phyloP scores from a whole-genome alignment of 2,888 invertebrate genomes.

The Mystacides longicornis region DNA sequence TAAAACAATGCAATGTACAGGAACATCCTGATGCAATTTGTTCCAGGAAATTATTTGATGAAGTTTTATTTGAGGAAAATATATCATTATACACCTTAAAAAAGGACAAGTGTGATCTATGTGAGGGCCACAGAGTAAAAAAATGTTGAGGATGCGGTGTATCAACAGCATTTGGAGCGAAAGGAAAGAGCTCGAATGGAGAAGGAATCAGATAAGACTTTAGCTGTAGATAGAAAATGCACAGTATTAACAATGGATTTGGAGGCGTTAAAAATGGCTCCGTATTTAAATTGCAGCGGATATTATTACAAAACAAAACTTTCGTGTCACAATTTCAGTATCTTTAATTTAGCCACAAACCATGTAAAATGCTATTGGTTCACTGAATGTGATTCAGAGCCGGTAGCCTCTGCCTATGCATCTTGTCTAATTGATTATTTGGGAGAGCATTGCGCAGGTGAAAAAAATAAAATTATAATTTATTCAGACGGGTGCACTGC shows the following conservation, averaged over 20 bases:
- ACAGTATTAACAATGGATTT: neutral
- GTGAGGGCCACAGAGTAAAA: neutral
- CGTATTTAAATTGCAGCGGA: slow-evolving; percentile 22
- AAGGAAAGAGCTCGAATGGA: neutral
- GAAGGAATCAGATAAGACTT: neutral
- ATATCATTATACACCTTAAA: neutral
- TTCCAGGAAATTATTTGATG: neutral
- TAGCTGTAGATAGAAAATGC: neutral
- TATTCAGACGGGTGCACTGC: too few species aligned
- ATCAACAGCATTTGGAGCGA: neutral
- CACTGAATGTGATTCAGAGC: slow-evolving; percentile 15
- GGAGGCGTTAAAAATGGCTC: neutral
- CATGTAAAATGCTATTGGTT: slow-evolving; percentile 20
- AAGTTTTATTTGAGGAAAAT: too few species aligned
- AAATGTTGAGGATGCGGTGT: neutral
- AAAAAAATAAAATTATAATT: too few species aligned
- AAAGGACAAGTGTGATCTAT: neutral
- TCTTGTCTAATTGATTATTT: too few species aligned
- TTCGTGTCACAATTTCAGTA: slow-evolving; percentile 9
- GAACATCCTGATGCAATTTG: neutral
- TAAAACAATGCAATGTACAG: neutral
- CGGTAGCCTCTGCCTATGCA: too few species aligned
- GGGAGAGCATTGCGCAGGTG: too few species aligned
- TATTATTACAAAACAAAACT: slow-evolving; percentile 19
- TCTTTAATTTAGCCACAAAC: slow-evolving; percentile 17